phyloP scores from a whole-genome alignment of 2,888 invertebrate genomes.

The Amblyjoppa fuscipennis region DNA sequence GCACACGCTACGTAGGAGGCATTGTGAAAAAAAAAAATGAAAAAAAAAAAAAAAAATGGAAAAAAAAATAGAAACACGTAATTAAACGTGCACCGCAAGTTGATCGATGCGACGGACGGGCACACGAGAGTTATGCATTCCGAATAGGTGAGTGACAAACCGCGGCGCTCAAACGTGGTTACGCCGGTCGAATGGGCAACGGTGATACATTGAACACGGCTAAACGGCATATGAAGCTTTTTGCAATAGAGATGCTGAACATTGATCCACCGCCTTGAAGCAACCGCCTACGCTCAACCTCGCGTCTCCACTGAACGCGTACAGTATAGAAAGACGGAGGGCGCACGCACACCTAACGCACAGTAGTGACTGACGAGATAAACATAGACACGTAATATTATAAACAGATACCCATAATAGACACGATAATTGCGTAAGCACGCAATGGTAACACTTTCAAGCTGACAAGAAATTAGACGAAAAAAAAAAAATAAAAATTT shows the following conservation, averaged over 20 bases:
- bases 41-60: neutral
- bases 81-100: slow-evolving; percentile 36
- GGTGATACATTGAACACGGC: slow-evolving; percentile 5
- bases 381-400: slow-evolving; percentile 28
- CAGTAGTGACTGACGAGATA: slow-evolving; percentile 20
- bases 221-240: slow-evolving; percentile 15
- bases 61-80: slow-evolving; percentile 48
- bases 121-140: neutral
- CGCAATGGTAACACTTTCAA: slow-evolving; percentile 53
- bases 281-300: too few relatives aligned
- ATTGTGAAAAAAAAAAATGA: neutral
- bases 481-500: neutral
- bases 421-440: slow-evolving; percentile 39
- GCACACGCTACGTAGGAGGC: neutral
- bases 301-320: too few relatives aligned
- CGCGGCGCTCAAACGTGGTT: neutral
- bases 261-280: slow-evolving; percentile 18
- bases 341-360: slow-evolving; percentile 30
- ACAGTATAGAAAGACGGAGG: too few relatives aligned
- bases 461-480: slow-evolving; percentile 7
- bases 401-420: slow-evolving; percentile 26
- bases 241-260: slow-evolving; percentile 18
- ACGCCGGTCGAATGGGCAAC: neutral
- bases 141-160: neutral
- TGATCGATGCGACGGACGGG: slow-evolving; percentile 41